Evolutionary conservation across 2,113 vertebrate genomes (phyloP).

Genomic region (Accipiter virgatus): DNA sequence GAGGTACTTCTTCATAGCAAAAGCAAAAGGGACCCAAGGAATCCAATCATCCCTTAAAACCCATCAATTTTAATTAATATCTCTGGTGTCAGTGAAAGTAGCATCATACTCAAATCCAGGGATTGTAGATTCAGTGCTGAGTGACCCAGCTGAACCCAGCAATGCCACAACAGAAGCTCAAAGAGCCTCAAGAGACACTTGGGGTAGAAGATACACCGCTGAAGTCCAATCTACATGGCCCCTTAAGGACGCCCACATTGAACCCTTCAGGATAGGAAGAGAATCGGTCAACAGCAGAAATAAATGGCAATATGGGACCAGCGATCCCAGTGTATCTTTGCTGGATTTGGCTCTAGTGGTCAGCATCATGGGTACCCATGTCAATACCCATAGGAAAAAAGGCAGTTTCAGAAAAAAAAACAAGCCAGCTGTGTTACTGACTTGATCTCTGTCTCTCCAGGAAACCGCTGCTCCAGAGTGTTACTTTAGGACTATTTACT

Average conservation of each 20-base stretch:
- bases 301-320: not conserved
- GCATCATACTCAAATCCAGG: not conserved
- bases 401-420: not conserved
- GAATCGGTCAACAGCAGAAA: not conserved
- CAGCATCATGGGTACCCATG: accelerated
- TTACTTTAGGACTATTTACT: not conserved
- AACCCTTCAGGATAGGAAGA: not conserved
- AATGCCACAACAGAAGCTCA: not conserved
- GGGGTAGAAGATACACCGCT: not conserved
- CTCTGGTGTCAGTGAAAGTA: not conserved
- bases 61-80: not conserved
- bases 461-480: not conserved
- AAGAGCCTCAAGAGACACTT: not conserved
- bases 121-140: not conserved
- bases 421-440: not conserved
- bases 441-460: not conserved
- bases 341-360: not conserved
- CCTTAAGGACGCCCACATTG: not conserved
- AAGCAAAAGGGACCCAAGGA: not conserved
- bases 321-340: not conserved
- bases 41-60: not conserved
- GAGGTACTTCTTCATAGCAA: not conserved
- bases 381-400: not conserved
- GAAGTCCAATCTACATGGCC: not conserved
- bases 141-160: not conserved